A percentile compares a stretch with the other conserved stretches of the same genome.
phyloP scores from a whole-genome alignment of 2,113 vertebrate species.

The Acrocephalus arundinaceus region DNA sequence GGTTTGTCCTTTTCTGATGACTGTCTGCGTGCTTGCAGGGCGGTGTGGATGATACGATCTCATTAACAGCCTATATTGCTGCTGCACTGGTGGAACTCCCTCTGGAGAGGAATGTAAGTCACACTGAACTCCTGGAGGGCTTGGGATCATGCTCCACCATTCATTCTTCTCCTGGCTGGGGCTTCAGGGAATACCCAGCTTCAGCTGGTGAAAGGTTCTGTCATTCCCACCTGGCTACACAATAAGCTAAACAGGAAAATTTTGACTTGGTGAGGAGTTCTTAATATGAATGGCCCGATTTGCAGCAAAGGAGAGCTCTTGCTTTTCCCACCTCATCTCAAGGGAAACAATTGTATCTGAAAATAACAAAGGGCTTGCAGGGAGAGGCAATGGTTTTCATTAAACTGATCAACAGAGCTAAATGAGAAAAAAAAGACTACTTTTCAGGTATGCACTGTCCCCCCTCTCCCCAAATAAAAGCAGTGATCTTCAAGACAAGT shows the following conservation, averaged over 20 bases:
- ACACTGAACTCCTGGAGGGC: not conserved
- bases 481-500: not conserved
- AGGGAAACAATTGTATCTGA: not conserved
- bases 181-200: not conserved
- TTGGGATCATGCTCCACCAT: not conserved
- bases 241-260: not conserved
- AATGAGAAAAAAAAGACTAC: not conserved
- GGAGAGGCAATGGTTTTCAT: not conserved
- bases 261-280: not conserved
- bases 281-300: not conserved
- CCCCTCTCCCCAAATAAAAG: not conserved
- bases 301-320: not conserved
- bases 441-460: not conserved
- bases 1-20: not conserved
- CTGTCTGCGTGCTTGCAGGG: constrained; percentile 67
- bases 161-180: not conserved
- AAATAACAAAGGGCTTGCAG: not conserved
- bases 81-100: constrained; percentile 75
- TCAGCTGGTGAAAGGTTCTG: not conserved
- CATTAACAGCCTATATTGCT: constrained; percentile 78
- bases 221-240: not conserved
- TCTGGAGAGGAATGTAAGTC: constrained; percentile 35
- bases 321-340: not conserved
- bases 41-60: constrained; percentile 79
- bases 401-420: not conserved